phyloP scores from a whole-genome alignment of 2,113 vertebrate species.

The Pica pica region DNA sequence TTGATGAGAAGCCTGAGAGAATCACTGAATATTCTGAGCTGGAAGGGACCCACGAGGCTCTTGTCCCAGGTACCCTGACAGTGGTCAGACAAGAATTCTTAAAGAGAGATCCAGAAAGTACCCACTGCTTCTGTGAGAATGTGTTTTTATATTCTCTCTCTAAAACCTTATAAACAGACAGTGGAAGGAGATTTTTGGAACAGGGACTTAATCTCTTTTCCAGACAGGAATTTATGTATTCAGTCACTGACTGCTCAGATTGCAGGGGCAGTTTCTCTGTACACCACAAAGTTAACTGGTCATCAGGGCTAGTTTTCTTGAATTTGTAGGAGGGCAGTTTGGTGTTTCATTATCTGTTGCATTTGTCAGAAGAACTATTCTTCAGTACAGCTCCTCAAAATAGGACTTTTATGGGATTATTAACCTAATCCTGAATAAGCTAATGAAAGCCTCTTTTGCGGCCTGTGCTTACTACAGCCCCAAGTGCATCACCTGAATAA shows the following conservation, averaged over 20 bases:
- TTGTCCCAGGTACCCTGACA: neutral
- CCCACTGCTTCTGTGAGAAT: neutral
- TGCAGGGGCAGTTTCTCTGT: neutral
- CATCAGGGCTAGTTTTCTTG: neutral
- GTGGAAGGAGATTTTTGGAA: neutral
- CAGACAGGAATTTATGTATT: neutral
- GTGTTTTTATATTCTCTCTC: neutral
- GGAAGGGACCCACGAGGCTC: too few species aligned
- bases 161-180: neutral
- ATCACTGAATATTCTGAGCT: neutral
- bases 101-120: neutral
- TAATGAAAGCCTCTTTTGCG: constrained; percentile 52
- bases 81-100: neutral
- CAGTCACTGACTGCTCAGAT: neutral
- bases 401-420: constrained; percentile 30
- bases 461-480: neutral
- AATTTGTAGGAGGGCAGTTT: neutral
- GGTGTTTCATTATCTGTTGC: neutral
- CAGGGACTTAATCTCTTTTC: neutral
- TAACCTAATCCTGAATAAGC: constrained; percentile 45
- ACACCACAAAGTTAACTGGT: neutral
- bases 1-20: neutral
- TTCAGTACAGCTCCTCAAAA: neutral
- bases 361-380: neutral
- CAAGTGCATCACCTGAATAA: neutral